Percentiles rank a stretch among this genome's conserved stretches.
Conservation (phyloP, 2,113 vertebrate species). For the Bujurquina vittata region DNA sequence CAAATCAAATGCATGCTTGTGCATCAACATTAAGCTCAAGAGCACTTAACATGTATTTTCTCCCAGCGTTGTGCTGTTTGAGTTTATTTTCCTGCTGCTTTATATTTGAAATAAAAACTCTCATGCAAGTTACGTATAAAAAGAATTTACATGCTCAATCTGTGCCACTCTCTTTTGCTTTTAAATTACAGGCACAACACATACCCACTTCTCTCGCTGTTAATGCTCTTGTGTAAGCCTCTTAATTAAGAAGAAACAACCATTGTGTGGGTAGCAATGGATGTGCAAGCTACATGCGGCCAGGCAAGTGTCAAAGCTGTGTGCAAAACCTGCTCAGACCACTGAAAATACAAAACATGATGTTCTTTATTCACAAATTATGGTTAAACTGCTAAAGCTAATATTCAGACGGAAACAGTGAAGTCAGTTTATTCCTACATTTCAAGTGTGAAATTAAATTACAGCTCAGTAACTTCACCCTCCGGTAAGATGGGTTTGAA, state of each 20-base stretch:
- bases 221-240: background rate
- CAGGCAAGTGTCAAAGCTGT: background rate
- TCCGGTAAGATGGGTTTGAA: background rate
- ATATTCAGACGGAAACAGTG: background rate
- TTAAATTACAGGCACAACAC: background rate
- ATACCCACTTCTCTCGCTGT: background rate
- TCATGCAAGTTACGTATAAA: background rate
- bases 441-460: background rate
- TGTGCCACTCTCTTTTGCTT: accelerated
- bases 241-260: background rate
- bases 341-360: background rate
- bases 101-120: background rate
- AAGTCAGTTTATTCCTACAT: background rate
- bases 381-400: background rate
- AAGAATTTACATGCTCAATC: background rate
- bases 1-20: background rate
- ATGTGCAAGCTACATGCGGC: background rate
- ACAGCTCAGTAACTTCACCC: background rate
- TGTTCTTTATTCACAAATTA: constrained; percentile 1
- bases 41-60: background rate
- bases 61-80: background rate
- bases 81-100: background rate
- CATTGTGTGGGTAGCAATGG: background rate
- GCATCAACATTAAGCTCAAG: background rate
- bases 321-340: background rate